These are phyloP conservation scores for Rhagonycha fulva DNA, from an alignment of 2,888 invertebrate species.

Conservation along the genomic window DNA sequence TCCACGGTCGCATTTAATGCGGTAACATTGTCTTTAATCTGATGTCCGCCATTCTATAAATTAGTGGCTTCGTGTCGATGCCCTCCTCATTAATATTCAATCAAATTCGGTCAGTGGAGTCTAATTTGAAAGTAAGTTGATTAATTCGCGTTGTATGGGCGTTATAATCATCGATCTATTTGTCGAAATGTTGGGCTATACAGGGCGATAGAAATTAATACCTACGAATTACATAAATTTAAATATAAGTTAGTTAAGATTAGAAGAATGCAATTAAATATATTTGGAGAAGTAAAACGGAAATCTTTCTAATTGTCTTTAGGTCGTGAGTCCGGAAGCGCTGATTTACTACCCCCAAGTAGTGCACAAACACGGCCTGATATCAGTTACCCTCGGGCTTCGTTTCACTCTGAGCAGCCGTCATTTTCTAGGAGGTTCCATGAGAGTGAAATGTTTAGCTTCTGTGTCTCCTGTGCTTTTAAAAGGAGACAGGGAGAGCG, in stretches of 20 bases:
- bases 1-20: not conserved
- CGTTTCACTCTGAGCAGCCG: conserved; percentile 59
- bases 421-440: conserved; percentile 63
- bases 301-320: conserved; percentile 28
- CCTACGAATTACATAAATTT: not conserved
- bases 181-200: not conserved
- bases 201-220: too few species aligned
- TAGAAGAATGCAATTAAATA: not conserved
- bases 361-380: conserved; percentile 62
- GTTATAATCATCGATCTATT: not conserved
- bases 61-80: not conserved
- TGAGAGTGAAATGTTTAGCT: conserved; percentile 66
- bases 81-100: not conserved
- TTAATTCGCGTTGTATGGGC: not conserved
- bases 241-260: not conserved
- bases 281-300: not conserved
- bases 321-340: conserved; percentile 59
- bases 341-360: conserved; percentile 60
- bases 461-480: conserved; percentile 64
- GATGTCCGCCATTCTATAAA: not conserved
- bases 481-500: conserved; percentile 63
- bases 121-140: not conserved
- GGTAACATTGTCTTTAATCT: not conserved
- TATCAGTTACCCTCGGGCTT: conserved; percentile 63
- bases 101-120: not conserved